Base-by-base conservation (phyloP, 2,113 vertebrate genomes). In the Marmota flaviventris region DNA sequence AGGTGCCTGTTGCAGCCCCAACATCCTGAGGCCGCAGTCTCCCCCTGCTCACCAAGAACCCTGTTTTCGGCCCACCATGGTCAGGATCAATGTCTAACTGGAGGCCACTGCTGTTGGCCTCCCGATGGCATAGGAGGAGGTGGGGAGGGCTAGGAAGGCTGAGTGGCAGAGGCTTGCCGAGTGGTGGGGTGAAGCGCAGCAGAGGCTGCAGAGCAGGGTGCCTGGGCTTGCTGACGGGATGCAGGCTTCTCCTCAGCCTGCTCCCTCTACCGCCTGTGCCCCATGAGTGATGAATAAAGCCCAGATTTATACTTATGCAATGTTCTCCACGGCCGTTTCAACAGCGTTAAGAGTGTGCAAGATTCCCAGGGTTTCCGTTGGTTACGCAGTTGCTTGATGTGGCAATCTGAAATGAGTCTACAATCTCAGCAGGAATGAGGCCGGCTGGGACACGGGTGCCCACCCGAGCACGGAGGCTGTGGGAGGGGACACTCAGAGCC, bases 241-340 rank as follows among this genome's bases (percentile, higher is more conserved):
- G 4, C 45, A 5, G 63, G 65, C 72, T 32, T 56, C 37, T 93
- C 42, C 61, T 73, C 65, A 1, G 32, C 13, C 48, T 24, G 53
- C 63, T 32, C 90, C 83, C 77, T 67, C 78, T 82, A 29, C 87
- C 22, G 4, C 27, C 9, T 37, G 20, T 4, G 73, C 72, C 42
- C 42, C 6, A 6, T 78, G 77, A 34, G 70, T 2, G 39, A 8
- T 61, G 97, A 93, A 92, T 89, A 39, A 45, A 96, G 92, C 86
- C 92, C 97, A 98, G 97, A 98, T 97, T 97, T 97, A 92, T 89
- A 0, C 97, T 98, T 95, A 73, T 95, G 97, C 97, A 98, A 97
- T 5, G 87, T 0, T 34, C 87, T 34, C 87, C 95, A 92, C 3
- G 87, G 96, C 97, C 92, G 90, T 98, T 97, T 98, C 97, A 95